These are phyloP conservation scores for Steinernema hermaphroditum DNA, from an alignment of 2,888 invertebrate species.

Conservation along the genomic window DNA sequence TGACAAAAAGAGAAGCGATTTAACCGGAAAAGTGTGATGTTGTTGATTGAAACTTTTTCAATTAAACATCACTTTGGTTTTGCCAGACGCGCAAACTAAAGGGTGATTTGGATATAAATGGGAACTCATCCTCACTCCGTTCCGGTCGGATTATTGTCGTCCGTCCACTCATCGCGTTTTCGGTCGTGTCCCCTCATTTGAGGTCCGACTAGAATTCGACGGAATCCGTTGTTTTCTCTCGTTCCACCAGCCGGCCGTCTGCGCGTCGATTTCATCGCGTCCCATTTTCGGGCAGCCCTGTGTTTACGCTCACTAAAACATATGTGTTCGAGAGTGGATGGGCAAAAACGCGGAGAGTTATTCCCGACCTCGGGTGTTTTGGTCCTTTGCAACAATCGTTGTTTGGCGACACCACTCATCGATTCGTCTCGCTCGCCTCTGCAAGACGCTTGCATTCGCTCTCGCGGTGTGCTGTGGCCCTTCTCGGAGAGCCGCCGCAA, in stretches of 20 bases:
- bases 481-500: too few relatives aligned
- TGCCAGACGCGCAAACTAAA: too few relatives aligned
- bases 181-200: not conserved
- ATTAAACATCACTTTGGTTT: too few relatives aligned
- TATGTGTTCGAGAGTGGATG: not conserved
- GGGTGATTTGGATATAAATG: too few relatives aligned
- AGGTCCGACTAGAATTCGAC: too few relatives aligned
- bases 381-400: not conserved
- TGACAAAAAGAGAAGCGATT: too few relatives aligned
- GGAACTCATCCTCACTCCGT: too few relatives aligned
- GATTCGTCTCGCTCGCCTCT: too few relatives aligned
- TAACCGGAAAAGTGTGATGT: too few relatives aligned
- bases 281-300: not conserved
- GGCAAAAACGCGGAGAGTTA: not conserved
- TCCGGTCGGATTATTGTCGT: not conserved
- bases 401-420: not conserved
- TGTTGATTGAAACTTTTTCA: too few relatives aligned
- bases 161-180: not conserved
- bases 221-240: not conserved
- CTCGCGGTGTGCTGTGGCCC: too few relatives aligned
- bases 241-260: not conserved
- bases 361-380: not conserved
- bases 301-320: not conserved
- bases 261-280: slow-evolving; percentile 20
- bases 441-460: too few relatives aligned